A percentile compares a stretch with the other conserved stretches of the same genome.
Conservation (phyloP, 2,797 vertebrate species). For the Mormyrops attenuatus region DNA sequence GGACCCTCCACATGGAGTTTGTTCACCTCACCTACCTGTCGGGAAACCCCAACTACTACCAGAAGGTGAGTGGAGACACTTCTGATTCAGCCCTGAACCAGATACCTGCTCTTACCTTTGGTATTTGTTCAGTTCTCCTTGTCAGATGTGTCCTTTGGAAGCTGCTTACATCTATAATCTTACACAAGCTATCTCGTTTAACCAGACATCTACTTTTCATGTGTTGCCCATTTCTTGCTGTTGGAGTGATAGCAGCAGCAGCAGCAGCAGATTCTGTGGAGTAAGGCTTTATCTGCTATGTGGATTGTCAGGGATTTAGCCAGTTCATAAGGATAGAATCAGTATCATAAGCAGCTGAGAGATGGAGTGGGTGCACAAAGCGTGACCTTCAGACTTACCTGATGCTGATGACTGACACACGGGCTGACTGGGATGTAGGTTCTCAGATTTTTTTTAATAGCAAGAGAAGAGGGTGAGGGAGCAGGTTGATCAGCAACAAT, state of each 20-base stretch:
- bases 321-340: neutral
- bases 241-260: neutral
- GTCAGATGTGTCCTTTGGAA: neutral
- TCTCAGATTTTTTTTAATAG: neutral
- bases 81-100: neutral
- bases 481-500: neutral
- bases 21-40: slow-evolving; percentile 96
- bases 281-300: neutral
- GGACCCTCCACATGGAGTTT: slow-evolving; percentile 97
- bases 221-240: neutral
- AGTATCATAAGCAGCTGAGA: neutral
- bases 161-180: neutral
- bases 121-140: neutral
- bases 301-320: neutral
- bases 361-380: neutral
- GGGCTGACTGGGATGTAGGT: neutral
- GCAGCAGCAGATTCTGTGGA: neutral
- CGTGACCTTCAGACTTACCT: neutral
- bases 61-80: slow-evolving; percentile 67
- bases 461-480: neutral
- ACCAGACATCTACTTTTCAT: neutral
- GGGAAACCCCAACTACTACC: slow-evolving; percentile 87
- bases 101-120: no score
- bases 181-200: neutral
- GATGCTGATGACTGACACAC: neutral